Evolutionary conservation across 64 coral and sea anemone genomes (phyloP).

Genomic region (Anthopleura sola): DNA sequence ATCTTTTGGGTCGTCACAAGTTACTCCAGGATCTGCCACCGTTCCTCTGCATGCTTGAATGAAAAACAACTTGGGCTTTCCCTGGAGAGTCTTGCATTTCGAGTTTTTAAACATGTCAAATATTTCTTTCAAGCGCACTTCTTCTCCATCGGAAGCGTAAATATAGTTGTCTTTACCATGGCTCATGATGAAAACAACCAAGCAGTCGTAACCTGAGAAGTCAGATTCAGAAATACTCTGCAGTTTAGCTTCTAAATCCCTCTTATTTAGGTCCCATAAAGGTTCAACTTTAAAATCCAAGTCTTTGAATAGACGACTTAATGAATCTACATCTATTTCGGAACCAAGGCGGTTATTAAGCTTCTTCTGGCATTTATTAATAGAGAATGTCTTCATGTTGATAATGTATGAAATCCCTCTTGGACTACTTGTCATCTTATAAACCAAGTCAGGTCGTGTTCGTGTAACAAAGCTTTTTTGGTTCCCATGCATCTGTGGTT

Average conservation of each 20-base stretch:
- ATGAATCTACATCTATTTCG: constrained; percentile 23
- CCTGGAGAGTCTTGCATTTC: constrained; percentile 25
- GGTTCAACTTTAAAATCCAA: constrained; percentile 42
- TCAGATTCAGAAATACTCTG: not conserved
- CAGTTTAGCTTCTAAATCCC: not conserved
- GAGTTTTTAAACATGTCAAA: constrained; percentile 43
- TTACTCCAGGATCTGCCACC: not conserved
- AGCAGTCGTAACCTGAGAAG: constrained; percentile 32
- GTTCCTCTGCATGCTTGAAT: constrained; percentile 65
- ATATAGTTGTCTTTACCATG: constrained; percentile 51
- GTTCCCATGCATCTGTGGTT: not conserved
- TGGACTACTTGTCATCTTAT: constrained; percentile 2
- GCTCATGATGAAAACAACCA: constrained; percentile 81
- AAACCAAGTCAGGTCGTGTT: not conserved
- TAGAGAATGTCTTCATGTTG: constrained; percentile 1
- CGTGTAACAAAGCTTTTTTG: not conserved
- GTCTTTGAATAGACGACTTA: constrained; percentile 31
- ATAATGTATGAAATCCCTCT: not conserved
- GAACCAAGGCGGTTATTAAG: not conserved
- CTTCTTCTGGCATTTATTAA: not conserved
- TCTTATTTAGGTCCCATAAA: not conserved
- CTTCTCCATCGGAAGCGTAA: constrained; percentile 43
- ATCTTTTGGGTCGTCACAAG: not conserved
- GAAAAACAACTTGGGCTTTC: constrained; percentile 73
- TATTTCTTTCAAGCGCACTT: constrained; percentile 6